phyloP scores from a whole-genome alignment of 1,140 invertebrate species.

The Ptiloglossa arizonensis region DNA sequence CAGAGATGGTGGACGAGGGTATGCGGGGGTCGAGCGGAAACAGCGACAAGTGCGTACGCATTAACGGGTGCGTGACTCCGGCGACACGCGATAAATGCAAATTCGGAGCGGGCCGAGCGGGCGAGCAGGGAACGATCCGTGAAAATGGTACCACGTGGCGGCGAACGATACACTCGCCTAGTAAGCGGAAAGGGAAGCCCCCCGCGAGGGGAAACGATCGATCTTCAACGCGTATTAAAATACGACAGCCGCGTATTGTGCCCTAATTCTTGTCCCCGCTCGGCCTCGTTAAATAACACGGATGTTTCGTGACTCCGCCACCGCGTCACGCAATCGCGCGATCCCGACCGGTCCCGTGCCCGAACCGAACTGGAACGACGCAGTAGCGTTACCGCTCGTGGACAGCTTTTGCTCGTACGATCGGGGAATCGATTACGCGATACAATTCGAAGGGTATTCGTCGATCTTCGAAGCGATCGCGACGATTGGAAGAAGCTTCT shows the following conservation, averaged over 20 bases:
- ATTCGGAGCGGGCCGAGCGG: too few relatives aligned
- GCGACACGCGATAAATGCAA: constrained; percentile 67
- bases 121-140: constrained; percentile 59
- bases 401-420: not conserved
- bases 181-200: constrained; percentile 15
- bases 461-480: too few relatives aligned
- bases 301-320: constrained; percentile 22
- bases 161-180: constrained; percentile 31
- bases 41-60: constrained; percentile 58
- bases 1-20: too few relatives aligned
- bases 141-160: constrained; percentile 68
- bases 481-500: too few relatives aligned
- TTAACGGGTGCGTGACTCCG: constrained; percentile 63
- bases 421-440: not conserved
- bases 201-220: constrained; percentile 17
- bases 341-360: not conserved
- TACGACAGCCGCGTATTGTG: constrained; percentile 9
- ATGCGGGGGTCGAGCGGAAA: constrained; percentile 7
- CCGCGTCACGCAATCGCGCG: constrained; percentile 13
- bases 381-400: not conserved
- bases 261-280: constrained; percentile 30
- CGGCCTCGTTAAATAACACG: constrained; percentile 26
- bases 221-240: constrained; percentile 23
- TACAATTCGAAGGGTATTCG: too few relatives aligned
- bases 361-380: constrained; percentile 2